Percentiles rank a stretch among this genome's conserved stretches.
Conservation (phyloP, 1,140 invertebrate genomes). For the Aphidius ervi region DNA sequence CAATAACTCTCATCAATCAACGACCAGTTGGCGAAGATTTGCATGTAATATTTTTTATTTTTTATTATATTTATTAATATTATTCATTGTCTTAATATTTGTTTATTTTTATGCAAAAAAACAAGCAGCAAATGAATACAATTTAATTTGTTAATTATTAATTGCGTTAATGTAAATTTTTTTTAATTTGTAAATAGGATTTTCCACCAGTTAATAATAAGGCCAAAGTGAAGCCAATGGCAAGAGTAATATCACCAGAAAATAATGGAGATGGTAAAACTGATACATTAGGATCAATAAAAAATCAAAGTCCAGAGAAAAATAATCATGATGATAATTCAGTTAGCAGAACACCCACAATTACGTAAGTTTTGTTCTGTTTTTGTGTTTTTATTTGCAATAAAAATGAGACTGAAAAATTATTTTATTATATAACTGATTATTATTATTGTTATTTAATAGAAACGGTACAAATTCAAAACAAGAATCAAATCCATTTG, state of each 20-base stretch:
- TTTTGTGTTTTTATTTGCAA: not conserved
- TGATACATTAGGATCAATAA: slow-evolving; percentile 44
- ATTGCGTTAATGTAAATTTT: no score
- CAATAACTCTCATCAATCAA: slow-evolving; percentile 95
- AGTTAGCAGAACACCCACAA: slow-evolving; percentile 47
- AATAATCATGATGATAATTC: slow-evolving; percentile 50
- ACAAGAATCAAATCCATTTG: slow-evolving; percentile 75
- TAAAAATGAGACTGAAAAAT: not conserved
- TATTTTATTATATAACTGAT: not conserved
- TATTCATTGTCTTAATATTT: not conserved
- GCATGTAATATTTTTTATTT: slow-evolving; percentile 70
- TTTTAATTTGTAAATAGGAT: slow-evolving; percentile 44
- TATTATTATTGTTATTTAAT: slow-evolving; percentile 1
- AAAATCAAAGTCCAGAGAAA: slow-evolving; percentile 44
- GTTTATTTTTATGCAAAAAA: no score
- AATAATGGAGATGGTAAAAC: slow-evolving; percentile 42
- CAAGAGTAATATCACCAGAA: slow-evolving; percentile 47
- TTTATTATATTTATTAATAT: slow-evolving; percentile 16
- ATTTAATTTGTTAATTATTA: no score
- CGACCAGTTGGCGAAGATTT: slow-evolving; percentile 90
- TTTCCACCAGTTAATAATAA: slow-evolving; percentile 58
- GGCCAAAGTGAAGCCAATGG: slow-evolving; percentile 47
- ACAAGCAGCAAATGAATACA: no score
- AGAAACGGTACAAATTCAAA: slow-evolving; percentile 61
- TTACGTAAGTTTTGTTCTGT: slow-evolving; percentile 40